phyloP scores from a whole-genome alignment of 2,113 vertebrate species.

The Perca schrenkii region DNA sequence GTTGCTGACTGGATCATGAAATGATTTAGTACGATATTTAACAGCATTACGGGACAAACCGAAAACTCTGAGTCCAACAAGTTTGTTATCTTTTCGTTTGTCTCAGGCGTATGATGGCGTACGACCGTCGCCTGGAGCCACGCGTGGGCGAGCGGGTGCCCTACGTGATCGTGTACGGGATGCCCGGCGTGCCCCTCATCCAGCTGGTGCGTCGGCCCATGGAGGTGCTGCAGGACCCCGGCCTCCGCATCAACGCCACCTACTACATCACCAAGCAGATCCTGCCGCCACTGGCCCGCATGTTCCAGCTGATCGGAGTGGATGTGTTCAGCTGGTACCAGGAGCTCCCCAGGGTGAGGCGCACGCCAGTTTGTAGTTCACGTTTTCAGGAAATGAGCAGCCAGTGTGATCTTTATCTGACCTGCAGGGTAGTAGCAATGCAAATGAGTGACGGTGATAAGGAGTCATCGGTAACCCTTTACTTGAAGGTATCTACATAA shows the following conservation, averaged over 20 bases:
- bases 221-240: constrained; percentile 92
- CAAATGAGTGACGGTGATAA: neutral
- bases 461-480: no score
- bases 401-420: neutral
- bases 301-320: constrained; percentile 95
- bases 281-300: constrained; percentile 92
- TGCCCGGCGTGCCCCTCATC: constrained; percentile 94
- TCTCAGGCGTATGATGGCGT: constrained; percentile 91
- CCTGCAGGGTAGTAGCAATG: neutral
- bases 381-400: neutral
- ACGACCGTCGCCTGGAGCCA: constrained; percentile 94
- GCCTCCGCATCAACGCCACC: constrained; percentile 90
- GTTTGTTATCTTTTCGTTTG: neutral
- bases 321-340: constrained; percentile 98
- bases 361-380: no score
- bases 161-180: constrained; percentile 94
- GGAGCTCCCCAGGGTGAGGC: constrained; percentile 92
- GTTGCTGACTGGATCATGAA: neutral
- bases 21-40: neutral
- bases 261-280: constrained; percentile 99
- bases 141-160: constrained; percentile 95
- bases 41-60: no score
- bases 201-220: constrained; percentile 93
- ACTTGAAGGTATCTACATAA: no score
- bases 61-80: neutral